These are phyloP conservation scores for Forbesichthys agassizii DNA, from an alignment of 2,113 vertebrate genomes.

Conservation along the genomic window DNA sequence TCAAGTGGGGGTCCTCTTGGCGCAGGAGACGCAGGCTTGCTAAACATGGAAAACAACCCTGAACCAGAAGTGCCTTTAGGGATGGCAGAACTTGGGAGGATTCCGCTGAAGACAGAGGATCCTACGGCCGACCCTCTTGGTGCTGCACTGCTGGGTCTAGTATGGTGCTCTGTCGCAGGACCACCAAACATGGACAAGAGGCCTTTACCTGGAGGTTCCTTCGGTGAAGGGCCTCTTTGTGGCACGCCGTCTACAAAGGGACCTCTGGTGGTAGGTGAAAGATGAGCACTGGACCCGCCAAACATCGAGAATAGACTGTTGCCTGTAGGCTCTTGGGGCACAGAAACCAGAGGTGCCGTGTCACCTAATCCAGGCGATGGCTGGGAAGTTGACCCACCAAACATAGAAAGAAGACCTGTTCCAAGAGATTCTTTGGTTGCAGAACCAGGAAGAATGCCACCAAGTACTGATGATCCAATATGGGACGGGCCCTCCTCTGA, in stretches of 20 bases:
- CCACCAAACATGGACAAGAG: constrained; percentile 75
- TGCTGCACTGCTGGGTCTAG: constrained; percentile 41
- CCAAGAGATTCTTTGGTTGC: constrained; percentile 66
- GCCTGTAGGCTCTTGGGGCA: constrained; percentile 56
- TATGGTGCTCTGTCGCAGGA: constrained; percentile 55
- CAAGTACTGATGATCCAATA: constrained; percentile 70
- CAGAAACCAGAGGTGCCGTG: constrained; percentile 25
- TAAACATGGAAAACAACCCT: constrained; percentile 73
- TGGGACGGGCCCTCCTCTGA: constrained; percentile 51
- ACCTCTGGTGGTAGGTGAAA: constrained; percentile 40
- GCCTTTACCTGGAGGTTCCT: constrained; percentile 70
- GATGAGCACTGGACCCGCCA: constrained; percentile 57
- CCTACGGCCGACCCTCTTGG: constrained; percentile 52
- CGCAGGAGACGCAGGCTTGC: constrained; percentile 48
- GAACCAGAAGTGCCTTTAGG: constrained; percentile 65
- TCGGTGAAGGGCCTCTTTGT: constrained; percentile 52
- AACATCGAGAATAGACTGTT: constrained; percentile 75
- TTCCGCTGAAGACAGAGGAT: constrained; percentile 74
- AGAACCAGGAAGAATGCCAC: constrained; percentile 69
- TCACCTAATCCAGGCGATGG: constrained; percentile 49
- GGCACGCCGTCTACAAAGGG: constrained; percentile 50
- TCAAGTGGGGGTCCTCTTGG: constrained; percentile 20
- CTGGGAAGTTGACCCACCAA: constrained; percentile 65
- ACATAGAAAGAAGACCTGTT: constrained; percentile 74
- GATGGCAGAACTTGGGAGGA: constrained; percentile 61